Evolutionary conservation across 2,113 vertebrate species (phyloP), one percentile per base, ranked within the genome.

Genomic region (Formicarius rufipectus): DNA sequence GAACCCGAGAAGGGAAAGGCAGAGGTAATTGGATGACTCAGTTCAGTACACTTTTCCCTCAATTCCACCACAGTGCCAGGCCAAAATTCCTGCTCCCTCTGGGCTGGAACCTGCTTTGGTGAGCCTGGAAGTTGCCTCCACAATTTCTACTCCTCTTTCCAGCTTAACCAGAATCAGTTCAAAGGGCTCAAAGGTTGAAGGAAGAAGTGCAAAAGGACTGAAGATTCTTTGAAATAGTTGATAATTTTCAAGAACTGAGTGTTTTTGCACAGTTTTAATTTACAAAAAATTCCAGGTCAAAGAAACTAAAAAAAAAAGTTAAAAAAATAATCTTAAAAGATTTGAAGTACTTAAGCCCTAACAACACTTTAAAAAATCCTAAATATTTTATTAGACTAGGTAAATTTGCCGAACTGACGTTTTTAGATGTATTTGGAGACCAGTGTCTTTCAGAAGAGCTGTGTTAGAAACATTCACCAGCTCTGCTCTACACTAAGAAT

Each of bases 21-120:
- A 2, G 33, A 1, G 19, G n/a, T 19, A 23, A 50, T 74, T 35
- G 7, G 33, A 58, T 8, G 27, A 37, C 18, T 28, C 62, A 7
- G 25, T 12, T 17, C 12, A 45, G 76, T 39, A 5, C 11, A 1
- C 5, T 16, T 31, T 33, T 67, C 27, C 63, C 22, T 9, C 4
- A 55, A 49, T 52, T 10, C 25, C 27, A 17, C 17, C 0, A 0
- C 11, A 2, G 23, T 15, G 8, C 72, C 75, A 44, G 27, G 33
- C 17, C n/a, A 28, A 1, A 6, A 7, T 27, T 60, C 40, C 1
- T 11, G 19, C n/a, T 64, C 40, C 12, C 55, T 3, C 15, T 4
- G 31, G 39, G 9, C 62, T 25, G 15, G 5, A 27, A 52, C 47
- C 37, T 45, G 27, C 23, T 73, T 3, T 31, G 24, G 9, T 6